A percentile compares a stretch with the other conserved stretches of the same genome.
Evolutionary conservation across 2,113 vertebrate genomes (phyloP).

Genomic region (Baryphthengus martii): DNA sequence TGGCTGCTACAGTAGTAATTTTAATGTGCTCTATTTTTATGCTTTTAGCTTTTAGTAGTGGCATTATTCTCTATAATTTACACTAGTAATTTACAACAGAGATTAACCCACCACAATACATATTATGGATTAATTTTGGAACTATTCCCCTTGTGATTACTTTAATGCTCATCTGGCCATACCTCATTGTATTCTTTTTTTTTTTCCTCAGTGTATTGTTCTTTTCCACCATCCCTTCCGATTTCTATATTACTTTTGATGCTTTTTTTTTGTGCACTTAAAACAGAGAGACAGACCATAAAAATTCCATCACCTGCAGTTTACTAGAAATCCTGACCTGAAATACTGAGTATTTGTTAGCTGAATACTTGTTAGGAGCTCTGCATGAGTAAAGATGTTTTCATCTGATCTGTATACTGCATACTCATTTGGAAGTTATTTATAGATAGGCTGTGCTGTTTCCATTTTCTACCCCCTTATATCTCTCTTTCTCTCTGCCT

Average conservation of each 20-base stretch:
- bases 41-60: slow-evolving; percentile 47
- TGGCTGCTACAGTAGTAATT: slow-evolving; percentile 37
- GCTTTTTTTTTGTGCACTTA: neutral
- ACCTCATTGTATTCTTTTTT: neutral
- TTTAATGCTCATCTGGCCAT: slow-evolving; percentile 13
- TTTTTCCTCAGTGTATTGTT: neutral
- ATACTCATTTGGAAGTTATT: slow-evolving; percentile 29
- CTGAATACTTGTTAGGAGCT: neutral
- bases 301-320: neutral
- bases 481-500: neutral
- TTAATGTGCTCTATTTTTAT: slow-evolving; percentile 45
- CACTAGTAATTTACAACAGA: slow-evolving; percentile 47
- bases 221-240: neutral
- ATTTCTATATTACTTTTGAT: neutral
- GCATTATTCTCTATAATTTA: slow-evolving; percentile 31
- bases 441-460: neutral
- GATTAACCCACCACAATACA: slow-evolving; percentile 26
- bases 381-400: slow-evolving; percentile 10
- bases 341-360: neutral
- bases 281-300: neutral
- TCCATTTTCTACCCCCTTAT: neutral
- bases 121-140: slow-evolving; percentile 24
- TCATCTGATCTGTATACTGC: neutral
- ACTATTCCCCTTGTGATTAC: neutral
- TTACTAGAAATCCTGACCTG: neutral